Conservation (phyloP, 2,888 invertebrate genomes). For the Drosophila mimetica region DNA sequence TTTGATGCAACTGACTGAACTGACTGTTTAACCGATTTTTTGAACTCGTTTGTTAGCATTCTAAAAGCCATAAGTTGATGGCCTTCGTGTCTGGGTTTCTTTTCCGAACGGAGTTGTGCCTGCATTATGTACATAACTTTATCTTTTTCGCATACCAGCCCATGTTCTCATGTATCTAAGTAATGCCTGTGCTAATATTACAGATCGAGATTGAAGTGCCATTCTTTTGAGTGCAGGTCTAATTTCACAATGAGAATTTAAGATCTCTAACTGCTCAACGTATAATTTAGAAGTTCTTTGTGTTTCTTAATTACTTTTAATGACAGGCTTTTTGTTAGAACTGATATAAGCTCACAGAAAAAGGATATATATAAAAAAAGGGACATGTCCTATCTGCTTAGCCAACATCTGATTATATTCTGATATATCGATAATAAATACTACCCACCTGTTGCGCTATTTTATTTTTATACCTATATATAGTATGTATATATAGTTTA, state of each 20-base stretch:
- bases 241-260: background rate
- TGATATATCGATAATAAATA: background rate
- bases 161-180: slow-evolving; percentile 15
- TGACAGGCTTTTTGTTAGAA: background rate
- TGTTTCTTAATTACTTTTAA: background rate
- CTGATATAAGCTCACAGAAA: background rate
- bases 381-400: background rate
- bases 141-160: slow-evolving; percentile 16
- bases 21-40: slow-evolving; percentile 46
- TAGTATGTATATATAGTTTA: background rate
- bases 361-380: background rate
- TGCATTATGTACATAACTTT: slow-evolving; percentile 38
- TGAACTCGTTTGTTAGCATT: slow-evolving; percentile 68
- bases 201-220: slow-evolving; percentile 68
- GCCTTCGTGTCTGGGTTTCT: slow-evolving; percentile 77
- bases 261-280: background rate
- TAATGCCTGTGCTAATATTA: slow-evolving; percentile 45
- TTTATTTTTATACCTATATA: background rate
- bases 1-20: slow-evolving; percentile 71
- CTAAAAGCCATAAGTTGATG: slow-evolving; percentile 63
- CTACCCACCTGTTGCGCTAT: background rate
- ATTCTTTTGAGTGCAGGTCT: slow-evolving; percentile 62
- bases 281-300: background rate
- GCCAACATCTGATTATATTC: background rate
- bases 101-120: slow-evolving; percentile 51